Base-by-base conservation (phyloP, 2,888 invertebrate species). In the Drosophila tanythrix region DNA sequence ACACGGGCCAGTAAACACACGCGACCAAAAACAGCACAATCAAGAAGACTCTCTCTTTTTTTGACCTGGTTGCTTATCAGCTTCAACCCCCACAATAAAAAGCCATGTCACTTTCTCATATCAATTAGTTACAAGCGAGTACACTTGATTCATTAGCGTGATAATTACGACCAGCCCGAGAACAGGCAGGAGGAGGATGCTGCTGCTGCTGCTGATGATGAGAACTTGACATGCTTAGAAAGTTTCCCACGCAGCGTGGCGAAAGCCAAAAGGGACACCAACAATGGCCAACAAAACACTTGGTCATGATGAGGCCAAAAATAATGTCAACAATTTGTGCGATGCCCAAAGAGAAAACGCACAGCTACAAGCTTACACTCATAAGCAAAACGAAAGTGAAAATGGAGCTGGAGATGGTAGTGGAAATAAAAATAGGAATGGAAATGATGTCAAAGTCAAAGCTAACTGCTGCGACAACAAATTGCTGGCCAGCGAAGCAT, bases 131-230 rank as follows among this genome's bases (percentile, higher is more conserved):
- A 90, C 87, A 73, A 86, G 76, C 84, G 90, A 88, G 70, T 90
- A 76, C 89, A 84, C 87, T 90, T 90, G 84, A 90, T 88, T 83
- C 87, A 88, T 88, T 89, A 90, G 87, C 89, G 87, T 81, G 89
- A 90, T 88, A 90, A 88, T 88, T 89, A 84, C 72, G 74, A 79
- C 75, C 88, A 76, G 88, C 51, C 53, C 31, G 57, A 62, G 66
- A 56, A 68, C 53, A 62, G 62, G 56, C 46, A 69, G 61, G 43
- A 63, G 61, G 43, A 63, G 40, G 52, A 58, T 56, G 72, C 53
- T 75, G 21, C 8, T 38, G n/a, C 40, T 40, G n/a, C 40, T 40
- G 53, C 18, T 55, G 25, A 43, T 70, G 75, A 77, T 70, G 84
- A 65, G 81, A 82, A 66, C 65, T 74, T 78, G 82, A 78, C 84